Percentiles rank a stretch among this genome's conserved stretches.
phyloP scores from a whole-genome alignment of 2,888 invertebrate genomes.

The Lasioglossum malachurum region DNA sequence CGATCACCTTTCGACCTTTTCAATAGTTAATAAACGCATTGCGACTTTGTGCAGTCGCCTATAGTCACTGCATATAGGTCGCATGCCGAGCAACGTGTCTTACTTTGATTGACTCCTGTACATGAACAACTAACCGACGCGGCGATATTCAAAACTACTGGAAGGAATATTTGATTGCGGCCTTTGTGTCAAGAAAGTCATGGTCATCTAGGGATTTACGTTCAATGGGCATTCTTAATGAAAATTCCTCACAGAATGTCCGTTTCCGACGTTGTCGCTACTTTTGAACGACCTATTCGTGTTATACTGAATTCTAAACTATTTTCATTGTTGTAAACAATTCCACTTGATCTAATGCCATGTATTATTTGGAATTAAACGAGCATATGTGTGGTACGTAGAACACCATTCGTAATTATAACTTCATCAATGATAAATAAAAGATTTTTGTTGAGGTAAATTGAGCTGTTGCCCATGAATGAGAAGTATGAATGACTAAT shows the following conservation, averaged over 20 bases:
- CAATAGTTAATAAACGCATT: conserved; percentile 66
- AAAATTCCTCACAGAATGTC: not conserved
- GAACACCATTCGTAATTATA: not conserved
- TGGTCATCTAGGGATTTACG: not conserved
- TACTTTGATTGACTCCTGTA: conserved; percentile 19
- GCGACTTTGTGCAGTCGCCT: conserved; percentile 18
- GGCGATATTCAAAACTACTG: not conserved
- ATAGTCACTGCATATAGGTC: conserved; percentile 16
- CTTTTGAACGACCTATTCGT: not conserved
- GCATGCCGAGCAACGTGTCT: not conserved
- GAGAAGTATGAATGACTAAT: not conserved
- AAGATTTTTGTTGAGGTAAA: not conserved
- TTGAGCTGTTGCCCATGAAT: not conserved
- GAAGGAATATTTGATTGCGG: not conserved
- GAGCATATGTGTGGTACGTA: too few relatives aligned
- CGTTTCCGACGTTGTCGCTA: not conserved
- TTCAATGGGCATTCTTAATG: not conserved
- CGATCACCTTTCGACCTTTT: conserved; percentile 67
- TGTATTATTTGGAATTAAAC: not conserved
- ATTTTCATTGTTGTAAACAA: not conserved
- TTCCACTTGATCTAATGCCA: not conserved
- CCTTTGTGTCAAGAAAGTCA: not conserved
- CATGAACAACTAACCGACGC: not conserved
- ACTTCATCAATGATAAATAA: not conserved
- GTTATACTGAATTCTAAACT: too few relatives aligned